These are phyloP conservation scores for Irena cyanogastra DNA, from an alignment of 2,113 vertebrate species.

Conservation along the genomic window DNA sequence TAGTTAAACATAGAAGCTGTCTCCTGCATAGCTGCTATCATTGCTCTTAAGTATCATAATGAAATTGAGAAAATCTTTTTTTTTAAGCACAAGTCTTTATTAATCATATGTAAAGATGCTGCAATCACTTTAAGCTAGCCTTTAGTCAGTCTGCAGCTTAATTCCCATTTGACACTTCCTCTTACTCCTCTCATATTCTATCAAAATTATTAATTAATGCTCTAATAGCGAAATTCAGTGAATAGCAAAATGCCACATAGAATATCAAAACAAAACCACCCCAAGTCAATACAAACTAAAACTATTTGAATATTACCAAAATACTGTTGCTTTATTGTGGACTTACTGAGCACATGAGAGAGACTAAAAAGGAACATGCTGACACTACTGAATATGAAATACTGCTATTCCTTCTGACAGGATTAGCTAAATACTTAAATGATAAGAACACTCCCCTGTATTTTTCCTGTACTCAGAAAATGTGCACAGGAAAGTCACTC, in stretches of 20 bases:
- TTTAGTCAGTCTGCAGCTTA: neutral
- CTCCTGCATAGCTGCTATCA: neutral
- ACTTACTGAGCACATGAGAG: neutral
- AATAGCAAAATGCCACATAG: neutral
- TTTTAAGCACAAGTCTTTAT: neutral
- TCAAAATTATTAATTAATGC: neutral
- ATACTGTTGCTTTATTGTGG: neutral
- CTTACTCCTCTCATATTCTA: neutral
- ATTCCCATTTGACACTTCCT: neutral
- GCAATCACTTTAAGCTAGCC: neutral
- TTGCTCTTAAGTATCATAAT: neutral
- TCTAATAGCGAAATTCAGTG: neutral
- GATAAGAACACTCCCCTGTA: neutral
- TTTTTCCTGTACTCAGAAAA: neutral
- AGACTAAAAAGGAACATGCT: neutral
- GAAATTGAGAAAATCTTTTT: neutral
- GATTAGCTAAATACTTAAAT: slow-evolving; percentile 26
- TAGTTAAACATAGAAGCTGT: neutral
- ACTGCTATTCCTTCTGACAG: neutral
- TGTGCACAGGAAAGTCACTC: neutral
- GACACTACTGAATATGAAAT: neutral
- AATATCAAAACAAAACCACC: neutral
- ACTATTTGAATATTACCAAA: neutral
- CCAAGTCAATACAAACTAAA: neutral
- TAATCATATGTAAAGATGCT: neutral